These are phyloP conservation scores for Dichetophora obliterata DNA, from an alignment of 2,888 invertebrate species.

Conservation along the genomic window DNA sequence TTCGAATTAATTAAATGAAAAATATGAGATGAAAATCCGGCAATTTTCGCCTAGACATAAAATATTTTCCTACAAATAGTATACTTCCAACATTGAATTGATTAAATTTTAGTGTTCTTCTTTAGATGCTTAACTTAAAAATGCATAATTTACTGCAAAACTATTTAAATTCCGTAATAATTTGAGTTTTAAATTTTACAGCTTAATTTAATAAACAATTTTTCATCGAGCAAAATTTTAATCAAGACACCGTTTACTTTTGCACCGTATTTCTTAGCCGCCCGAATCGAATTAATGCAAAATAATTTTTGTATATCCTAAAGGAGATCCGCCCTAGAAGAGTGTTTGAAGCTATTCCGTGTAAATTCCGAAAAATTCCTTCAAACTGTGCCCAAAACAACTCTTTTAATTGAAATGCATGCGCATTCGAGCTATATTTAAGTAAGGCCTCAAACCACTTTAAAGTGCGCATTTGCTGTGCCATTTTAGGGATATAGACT, in stretches of 20 bases:
- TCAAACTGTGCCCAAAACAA: neutral
- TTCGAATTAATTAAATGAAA: too few relatives aligned
- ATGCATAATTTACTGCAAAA: too few relatives aligned
- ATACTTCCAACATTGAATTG: too few relatives aligned
- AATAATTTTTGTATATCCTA: constrained; percentile 67
- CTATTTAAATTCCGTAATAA: too few relatives aligned
- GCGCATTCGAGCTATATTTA: constrained; percentile 3
- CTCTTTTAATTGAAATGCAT: neutral
- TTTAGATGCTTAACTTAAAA: too few relatives aligned
- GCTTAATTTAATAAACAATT: neutral
- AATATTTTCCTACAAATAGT: too few relatives aligned
- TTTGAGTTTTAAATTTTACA: neutral
- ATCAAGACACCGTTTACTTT: neutral
- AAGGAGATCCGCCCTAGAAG: constrained; percentile 67
- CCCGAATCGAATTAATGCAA: constrained; percentile 64
- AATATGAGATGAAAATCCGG: too few relatives aligned
- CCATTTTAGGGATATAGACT: neutral
- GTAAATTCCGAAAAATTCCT: constrained; percentile 19
- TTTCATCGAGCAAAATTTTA: neutral
- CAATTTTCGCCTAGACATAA: too few relatives aligned
- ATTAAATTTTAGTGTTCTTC: too few relatives aligned
- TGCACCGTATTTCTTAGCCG: constrained; percentile 52
- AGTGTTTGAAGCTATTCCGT: constrained; percentile 46
- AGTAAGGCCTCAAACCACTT: neutral
- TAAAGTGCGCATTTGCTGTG: neutral